A percentile compares a stretch with the other conserved stretches of the same genome.
Conservation (phyloP, 1,140 invertebrate species). For the Diabrotica undecimpunctata region DNA sequence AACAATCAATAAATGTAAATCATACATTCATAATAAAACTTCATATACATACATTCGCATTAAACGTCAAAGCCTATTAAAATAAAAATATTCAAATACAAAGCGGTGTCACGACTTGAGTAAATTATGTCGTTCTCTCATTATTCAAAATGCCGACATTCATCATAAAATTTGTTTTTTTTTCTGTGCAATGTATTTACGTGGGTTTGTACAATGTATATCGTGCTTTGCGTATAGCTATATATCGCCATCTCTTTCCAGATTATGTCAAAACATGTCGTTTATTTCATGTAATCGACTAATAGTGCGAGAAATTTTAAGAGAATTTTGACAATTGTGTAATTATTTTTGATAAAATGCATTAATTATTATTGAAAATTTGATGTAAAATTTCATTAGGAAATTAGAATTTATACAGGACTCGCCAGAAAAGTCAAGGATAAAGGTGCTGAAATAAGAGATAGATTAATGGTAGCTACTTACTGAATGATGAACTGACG, state of each 20-base stretch:
- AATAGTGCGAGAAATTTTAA: background rate
- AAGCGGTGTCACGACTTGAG: background rate
- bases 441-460: too few relatives aligned
- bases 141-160: slow-evolving; percentile 2
- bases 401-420: too few relatives aligned
- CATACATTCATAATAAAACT: background rate
- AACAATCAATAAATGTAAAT: too few relatives aligned
- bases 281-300: slow-evolving; percentile 20
- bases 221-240: slow-evolving; percentile 3
- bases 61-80: too few relatives aligned
- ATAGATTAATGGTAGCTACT: too few relatives aligned
- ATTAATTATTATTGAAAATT: too few relatives aligned
- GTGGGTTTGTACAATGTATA: slow-evolving; percentile 11
- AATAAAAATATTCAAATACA: background rate
- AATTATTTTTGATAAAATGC: too few relatives aligned
- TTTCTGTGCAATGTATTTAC: background rate
- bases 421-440: too few relatives aligned
- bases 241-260: slow-evolving; percentile 13
- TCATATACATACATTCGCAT: background rate
- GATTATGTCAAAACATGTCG: slow-evolving; percentile 12
- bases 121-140: background rate
- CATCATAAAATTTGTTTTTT: slow-evolving; percentile 3
- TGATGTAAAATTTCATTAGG: too few relatives aligned
- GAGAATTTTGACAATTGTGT: too few relatives aligned
- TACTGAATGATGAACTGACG: too few relatives aligned